Evolutionary conservation across 2,888 invertebrate species (phyloP).

Genomic region (Hypomecis atomaria): DNA sequence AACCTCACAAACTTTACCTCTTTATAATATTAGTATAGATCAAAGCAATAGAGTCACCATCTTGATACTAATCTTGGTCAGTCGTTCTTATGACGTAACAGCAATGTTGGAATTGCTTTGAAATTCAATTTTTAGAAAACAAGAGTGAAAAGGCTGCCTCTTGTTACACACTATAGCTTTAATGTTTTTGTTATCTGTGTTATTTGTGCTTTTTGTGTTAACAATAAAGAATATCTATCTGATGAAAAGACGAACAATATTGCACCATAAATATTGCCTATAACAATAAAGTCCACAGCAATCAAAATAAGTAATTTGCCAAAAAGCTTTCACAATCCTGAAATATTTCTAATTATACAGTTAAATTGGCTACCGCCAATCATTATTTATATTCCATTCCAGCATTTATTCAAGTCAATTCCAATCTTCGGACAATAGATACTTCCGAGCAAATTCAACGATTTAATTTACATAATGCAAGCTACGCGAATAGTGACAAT

Average conservation of each 20-base stretch:
- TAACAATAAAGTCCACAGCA: neutral
- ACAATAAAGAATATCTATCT: too few relatives aligned
- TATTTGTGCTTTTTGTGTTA: too few relatives aligned
- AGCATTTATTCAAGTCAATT: constrained; percentile 1
- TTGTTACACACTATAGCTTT: too few relatives aligned
- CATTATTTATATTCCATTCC: neutral
- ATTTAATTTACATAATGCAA: constrained; percentile 48
- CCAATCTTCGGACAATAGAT: constrained; percentile 5
- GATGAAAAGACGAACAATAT: neutral
- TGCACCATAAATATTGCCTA: neutral
- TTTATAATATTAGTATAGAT: constrained; percentile 20
- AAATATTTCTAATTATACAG: too few relatives aligned
- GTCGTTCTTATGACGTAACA: constrained; percentile 12
- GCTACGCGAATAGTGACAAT: constrained; percentile 50
- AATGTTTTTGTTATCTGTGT: too few relatives aligned
- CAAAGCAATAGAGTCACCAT: constrained; percentile 31
- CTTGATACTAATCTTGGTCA: constrained; percentile 34
- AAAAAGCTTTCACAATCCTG: neutral
- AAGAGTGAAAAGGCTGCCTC: too few relatives aligned
- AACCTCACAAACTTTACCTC: too few relatives aligned
- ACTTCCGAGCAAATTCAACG: constrained; percentile 23
- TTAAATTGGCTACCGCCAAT: too few relatives aligned
- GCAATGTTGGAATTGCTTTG: neutral
- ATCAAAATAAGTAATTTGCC: constrained; percentile 1
- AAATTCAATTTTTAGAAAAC: neutral